Conservation (phyloP, 2,888 invertebrate species). For the Panzeria rudis region DNA sequence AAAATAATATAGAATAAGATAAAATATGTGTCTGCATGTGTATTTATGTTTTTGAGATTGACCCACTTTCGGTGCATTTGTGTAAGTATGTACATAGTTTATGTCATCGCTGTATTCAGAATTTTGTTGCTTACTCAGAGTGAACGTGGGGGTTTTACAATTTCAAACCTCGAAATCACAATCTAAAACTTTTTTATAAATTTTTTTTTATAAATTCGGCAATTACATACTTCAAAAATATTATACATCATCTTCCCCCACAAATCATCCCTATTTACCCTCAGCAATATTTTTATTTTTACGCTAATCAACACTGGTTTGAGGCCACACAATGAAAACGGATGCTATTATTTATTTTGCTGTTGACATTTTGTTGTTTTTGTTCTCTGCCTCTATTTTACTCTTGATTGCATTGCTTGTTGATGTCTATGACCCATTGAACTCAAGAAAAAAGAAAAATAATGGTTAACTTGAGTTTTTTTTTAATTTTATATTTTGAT, state of each 20-base stretch:
- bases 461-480: conserved; percentile 47
- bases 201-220: background rate
- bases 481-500: conserved; percentile 30
- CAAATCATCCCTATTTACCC: background rate
- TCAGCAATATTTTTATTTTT: conserved; percentile 31
- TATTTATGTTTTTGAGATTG: conserved; percentile 61
- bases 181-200: background rate
- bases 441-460: conserved; percentile 26
- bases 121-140: background rate
- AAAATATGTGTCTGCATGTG: background rate
- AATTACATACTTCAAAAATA: background rate
- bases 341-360: conserved; percentile 67
- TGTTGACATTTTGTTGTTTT: conserved; percentile 60
- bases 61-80: conserved; percentile 70
- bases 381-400: conserved; percentile 17
- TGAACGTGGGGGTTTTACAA: background rate
- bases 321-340: conserved; percentile 63
- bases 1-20: conserved; percentile 40
- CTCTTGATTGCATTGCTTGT: conserved; percentile 58
- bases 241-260: background rate
- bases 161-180: background rate
- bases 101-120: conserved; percentile 45
- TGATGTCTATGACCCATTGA: conserved; percentile 65
- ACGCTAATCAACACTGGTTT: conserved; percentile 64
- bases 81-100: conserved; percentile 58